Evolutionary conservation across 2,797 vertebrate genomes (phyloP), one percentile per base, ranked within the genome.

Genomic region (Myripristis jacobus): DNA sequence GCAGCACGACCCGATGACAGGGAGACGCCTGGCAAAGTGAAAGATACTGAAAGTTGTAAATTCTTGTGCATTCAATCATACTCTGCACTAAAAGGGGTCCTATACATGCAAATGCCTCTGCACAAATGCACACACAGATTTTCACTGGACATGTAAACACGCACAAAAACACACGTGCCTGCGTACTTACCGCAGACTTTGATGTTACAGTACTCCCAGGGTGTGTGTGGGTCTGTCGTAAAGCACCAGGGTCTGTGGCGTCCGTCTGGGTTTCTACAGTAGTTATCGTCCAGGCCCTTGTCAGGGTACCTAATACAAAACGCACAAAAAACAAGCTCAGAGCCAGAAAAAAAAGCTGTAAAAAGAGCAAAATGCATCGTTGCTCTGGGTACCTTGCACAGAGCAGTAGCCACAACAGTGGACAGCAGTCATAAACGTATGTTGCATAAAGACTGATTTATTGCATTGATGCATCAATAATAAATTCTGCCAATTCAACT

Each of bases 201-300:
- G 96, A 99, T 97, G 95, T 94, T 82, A 91, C 98, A 99, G 93
- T 96, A 99, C 87, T 99, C 98, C 98, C 98, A 99, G 43, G 90
- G 92, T 76, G 93, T 96, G 91, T 95, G 93, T 84, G 96, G 96
- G 93, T 99, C 96, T 73, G 96, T 96, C 86, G 98, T 99, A 86
- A 96, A 98, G 92, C 98, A 99, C 98, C 98, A 99, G 0, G 98
- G 97, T 91, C 95, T 95, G 73, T 92, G 94, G 77, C 96, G 97
- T 89, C 96, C 96, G 83, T 99, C 94, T 36, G 98, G 98, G 87
- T 99, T 99, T 87, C 98, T 95, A 89, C 98, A 99, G 87, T 96
- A 98, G 96, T 99, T 99, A 93, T 99, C 98, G 90, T 97, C 94
- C 89, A 99, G 94, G 88, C 97, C 97, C 81, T 97, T 97, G 93